Evolutionary conservation across 2,888 invertebrate genomes (phyloP).

Genomic region (Parnassius apollo): DNA sequence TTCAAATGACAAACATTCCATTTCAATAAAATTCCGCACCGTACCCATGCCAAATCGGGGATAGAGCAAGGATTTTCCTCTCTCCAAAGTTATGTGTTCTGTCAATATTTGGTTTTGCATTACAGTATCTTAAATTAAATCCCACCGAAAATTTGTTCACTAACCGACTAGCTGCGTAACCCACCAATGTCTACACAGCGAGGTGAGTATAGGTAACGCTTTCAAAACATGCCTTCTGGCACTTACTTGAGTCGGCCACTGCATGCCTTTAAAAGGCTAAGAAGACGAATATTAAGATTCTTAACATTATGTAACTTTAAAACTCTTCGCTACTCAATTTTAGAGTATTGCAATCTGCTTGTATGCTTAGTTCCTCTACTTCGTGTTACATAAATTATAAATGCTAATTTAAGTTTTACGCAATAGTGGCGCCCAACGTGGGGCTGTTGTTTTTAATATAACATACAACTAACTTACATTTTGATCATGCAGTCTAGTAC

Average conservation of each 20-base stretch:
- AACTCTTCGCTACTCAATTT: no score
- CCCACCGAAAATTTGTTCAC: background rate
- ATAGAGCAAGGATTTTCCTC: constrained; percentile 1
- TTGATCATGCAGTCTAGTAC: background rate
- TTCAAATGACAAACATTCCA: constrained; percentile 13
- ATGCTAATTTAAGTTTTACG: background rate
- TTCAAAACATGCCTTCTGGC: no score
- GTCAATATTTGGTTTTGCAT: constrained; percentile 6
- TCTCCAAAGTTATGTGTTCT: background rate
- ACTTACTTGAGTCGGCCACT: no score
- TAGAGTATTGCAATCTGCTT: no score
- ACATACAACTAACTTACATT: background rate
- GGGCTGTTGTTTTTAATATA: background rate
- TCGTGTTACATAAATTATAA: no score
- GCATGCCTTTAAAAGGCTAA: no score
- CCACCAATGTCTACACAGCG: no score
- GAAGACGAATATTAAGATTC: background rate
- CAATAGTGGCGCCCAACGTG: background rate
- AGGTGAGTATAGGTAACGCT: no score
- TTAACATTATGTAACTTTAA: constrained; percentile 10
- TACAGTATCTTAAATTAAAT: constrained; percentile 9
- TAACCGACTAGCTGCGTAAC: no score
- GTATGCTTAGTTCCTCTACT: no score
- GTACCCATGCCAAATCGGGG: constrained; percentile 1
- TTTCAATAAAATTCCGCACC: constrained; percentile 18